Percentiles rank a stretch among this genome's conserved stretches.
These are phyloP conservation scores for Eidolon dupreanum DNA, from an alignment of 2,797 vertebrate genomes.

Conservation along the genomic window DNA sequence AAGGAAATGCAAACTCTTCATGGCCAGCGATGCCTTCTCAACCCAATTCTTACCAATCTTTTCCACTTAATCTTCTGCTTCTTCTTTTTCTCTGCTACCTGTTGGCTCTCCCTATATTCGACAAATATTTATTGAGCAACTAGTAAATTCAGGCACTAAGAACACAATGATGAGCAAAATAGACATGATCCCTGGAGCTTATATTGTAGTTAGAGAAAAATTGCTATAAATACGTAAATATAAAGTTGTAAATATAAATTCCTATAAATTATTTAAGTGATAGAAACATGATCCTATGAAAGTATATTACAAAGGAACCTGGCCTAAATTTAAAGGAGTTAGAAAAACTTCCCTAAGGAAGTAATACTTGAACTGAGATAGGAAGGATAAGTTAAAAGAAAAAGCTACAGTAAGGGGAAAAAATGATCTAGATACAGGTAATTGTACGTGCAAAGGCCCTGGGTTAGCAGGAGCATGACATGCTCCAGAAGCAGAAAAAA, in stretches of 20 bases:
- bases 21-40: background rate
- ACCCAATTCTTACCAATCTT: background rate
- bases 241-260: background rate
- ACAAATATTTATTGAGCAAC: background rate
- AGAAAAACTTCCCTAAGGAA: background rate
- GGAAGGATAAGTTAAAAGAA: background rate
- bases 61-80: background rate
- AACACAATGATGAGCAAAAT: background rate
- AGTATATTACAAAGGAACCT: background rate
- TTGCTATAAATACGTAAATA: background rate
- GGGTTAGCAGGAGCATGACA: background rate
- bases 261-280: background rate
- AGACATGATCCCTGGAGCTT: background rate
- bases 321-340: background rate
- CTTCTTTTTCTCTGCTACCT: background rate
- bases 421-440: background rate
- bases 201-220: background rate
- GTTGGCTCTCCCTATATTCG: background rate
- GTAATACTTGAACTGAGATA: background rate
- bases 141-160: background rate
- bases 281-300: background rate
- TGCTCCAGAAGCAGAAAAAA: constrained; percentile 1
- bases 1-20: background rate
- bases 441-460: background rate
- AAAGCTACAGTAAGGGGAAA: background rate